Base-by-base conservation (phyloP, 2,888 invertebrate species). In the Chironomus tentans region DNA sequence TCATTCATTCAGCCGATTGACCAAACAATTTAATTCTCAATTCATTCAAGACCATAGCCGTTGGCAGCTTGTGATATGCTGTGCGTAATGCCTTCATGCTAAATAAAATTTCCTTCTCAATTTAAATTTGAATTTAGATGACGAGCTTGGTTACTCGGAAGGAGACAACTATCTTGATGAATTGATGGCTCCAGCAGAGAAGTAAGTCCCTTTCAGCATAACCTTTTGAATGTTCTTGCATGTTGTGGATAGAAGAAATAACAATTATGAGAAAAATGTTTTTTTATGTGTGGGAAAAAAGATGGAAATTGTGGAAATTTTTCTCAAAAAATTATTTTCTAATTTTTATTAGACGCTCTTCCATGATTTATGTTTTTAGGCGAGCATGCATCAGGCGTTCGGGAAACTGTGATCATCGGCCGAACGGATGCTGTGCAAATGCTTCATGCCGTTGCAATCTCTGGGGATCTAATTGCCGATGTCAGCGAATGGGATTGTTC, bases 401-500 rank as follows among this genome's bases (percentile, higher is more conserved):
- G 5, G 92, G 91, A 78, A 92, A 91, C 85, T 94, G 94, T 85
- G 93, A 94, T 84, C 92, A 93, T 83, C 88, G 93, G 78, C 91
- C 91, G 12, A 90, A 91, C 78, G 93, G 93, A 83, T 94, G 94
- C 87, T 94, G 94, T 87, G 90, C 90, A 86, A 92, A 91, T 80
- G 91, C 92, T 78, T 91, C 92, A 78, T 94, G 94, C 85, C 88
- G 94, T 78, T 94, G 94, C 87, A 94, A 94, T 84, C 87, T 94
- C 73, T 94, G 93, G 93, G 93, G 94, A 77, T 90, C 92, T 82
- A 94, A 94, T 86, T 94, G 94, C 84, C 88, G 91, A 81, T 94
- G 94, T 84, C 93, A 94, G 84, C 89, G 94, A 80, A 90, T 92
- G 89, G 93, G 94, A 78, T 88, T 94, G 82, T 94, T 94, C 88